Evolutionary conservation across 1,140 invertebrate species (phyloP).

Genomic region (Drosophila ercepeae): DNA sequence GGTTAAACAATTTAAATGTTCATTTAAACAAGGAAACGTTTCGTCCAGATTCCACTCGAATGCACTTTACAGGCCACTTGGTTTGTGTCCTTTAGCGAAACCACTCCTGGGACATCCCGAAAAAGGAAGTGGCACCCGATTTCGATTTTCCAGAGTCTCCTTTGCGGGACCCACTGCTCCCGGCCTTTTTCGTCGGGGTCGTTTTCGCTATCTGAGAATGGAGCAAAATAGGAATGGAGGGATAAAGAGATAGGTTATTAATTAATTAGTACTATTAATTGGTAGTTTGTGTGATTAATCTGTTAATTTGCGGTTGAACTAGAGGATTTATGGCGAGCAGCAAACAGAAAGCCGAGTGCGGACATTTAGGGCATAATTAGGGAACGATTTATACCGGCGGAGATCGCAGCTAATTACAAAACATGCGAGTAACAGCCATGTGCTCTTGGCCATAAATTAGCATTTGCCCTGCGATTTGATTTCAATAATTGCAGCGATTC

Average conservation of each 20-base stretch:
- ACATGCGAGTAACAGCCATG: conserved; percentile 66
- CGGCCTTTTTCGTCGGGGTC: conserved; percentile 59
- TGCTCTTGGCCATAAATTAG: conserved; percentile 60
- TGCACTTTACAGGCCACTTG: conserved; percentile 66
- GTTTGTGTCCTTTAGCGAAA: conserved; percentile 84
- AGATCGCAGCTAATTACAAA: conserved; percentile 59
- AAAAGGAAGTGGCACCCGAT: conserved; percentile 89
- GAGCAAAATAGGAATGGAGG: conserved; percentile 9
- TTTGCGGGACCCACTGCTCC: conserved; percentile 57
- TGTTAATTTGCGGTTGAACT: conserved; percentile 65
- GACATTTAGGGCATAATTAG: conserved; percentile 56
- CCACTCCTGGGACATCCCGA: conserved; percentile 92
- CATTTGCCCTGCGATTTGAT: conserved; percentile 66
- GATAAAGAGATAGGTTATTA: conserved; percentile 54
- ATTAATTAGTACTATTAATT: conserved; percentile 67
- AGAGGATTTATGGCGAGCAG: conserved; percentile 54
- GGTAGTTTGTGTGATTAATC: conserved; percentile 76
- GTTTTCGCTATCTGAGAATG: conserved; percentile 20
- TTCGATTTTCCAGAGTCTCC: conserved; percentile 66
- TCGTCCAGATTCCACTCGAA: conserved; percentile 37
- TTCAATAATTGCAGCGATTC: conserved; percentile 77
- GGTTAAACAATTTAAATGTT: conserved; percentile 49
- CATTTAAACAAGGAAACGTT: conserved; percentile 12
- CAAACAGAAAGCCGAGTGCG: conserved; percentile 40
- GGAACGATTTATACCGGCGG: conserved; percentile 52